Evolutionary conservation across 2,113 vertebrate genomes (phyloP), one percentile per base, ranked within the genome.

Genomic region (Peromyscus polionotus): DNA sequence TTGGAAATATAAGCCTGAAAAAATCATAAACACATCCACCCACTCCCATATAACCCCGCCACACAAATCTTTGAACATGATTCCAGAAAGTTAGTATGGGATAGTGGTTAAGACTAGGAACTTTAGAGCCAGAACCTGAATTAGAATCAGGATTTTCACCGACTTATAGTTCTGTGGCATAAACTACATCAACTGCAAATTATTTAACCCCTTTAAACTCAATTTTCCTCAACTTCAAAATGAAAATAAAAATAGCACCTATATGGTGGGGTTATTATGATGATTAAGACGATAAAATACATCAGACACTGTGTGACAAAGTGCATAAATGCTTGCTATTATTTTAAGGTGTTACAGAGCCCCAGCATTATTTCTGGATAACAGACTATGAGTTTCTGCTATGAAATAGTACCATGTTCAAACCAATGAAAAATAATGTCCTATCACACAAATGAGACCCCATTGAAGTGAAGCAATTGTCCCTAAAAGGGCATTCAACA

Each of bases 391-490:
- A 94, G 83, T 88, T 39, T 88, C 54, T 96, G n/a, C 33, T 93
- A 45, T 81, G 94, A 90, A 81, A n/a, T 51, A 48, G 65, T 42
- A 96, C 31, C 68, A 85, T 76, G 20, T 88, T 95, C 68, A 97
- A 95, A 95, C 19, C 83, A 91, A 63, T 73, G 57, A 91, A 91
- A 57, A 77, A 84, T 42, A 84, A 89, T 26, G 63, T 22, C 48
- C 22, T 92, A 61, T 6, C n/a, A 92, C 67, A 63, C 88, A 93
- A 96, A 61, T 57, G 72, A 96, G 70, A 85, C 77, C 51, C 24
- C 51, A 19, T 6, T 72, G 42, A 76, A 87, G 48, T 45, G 51
- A 95, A 94, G 28, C 17, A 88, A 88, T 9, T 68, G 19, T 48
- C 59, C 75, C 79, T 45, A 76, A 63, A 85, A 36, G 10, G 14